These are phyloP conservation scores for Eugnorisma glareosa DNA, from an alignment of 2,888 invertebrate species.

Conservation along the genomic window DNA sequence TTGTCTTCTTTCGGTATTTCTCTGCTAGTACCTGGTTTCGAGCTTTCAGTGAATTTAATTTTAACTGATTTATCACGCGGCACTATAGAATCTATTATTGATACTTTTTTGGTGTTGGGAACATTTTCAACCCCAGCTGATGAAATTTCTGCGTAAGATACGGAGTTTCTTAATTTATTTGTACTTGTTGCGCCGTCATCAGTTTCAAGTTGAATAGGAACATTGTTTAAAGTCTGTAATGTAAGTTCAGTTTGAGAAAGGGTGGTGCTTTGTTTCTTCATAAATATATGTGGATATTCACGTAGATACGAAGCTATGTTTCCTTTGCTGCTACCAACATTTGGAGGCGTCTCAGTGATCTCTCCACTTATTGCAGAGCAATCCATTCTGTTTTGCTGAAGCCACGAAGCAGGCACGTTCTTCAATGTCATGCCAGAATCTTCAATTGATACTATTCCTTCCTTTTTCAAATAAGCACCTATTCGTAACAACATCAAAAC, in stretches of 20 bases:
- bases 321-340: constrained; percentile 77
- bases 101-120: constrained; percentile 37
- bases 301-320: constrained; percentile 81
- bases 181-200: constrained; percentile 35
- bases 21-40: constrained; percentile 18
- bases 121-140: constrained; percentile 28
- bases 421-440: constrained; percentile 66
- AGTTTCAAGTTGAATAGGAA: constrained; percentile 34
- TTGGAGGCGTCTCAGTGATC: constrained; percentile 78
- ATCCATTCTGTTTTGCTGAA: constrained; percentile 62
- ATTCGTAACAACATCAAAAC: constrained; percentile 84
- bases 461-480: constrained; percentile 76
- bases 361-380: constrained; percentile 71
- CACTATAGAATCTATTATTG: constrained; percentile 4
- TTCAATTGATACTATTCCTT: constrained; percentile 66
- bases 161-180: constrained; percentile 5
- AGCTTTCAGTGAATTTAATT: neutral
- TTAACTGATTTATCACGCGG: constrained; percentile 21
- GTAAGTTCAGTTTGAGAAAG: constrained; percentile 60
- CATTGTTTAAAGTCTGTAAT: constrained; percentile 38
- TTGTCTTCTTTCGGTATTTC: constrained; percentile 6
- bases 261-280: constrained; percentile 77
- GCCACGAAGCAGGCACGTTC: constrained; percentile 52
- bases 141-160: constrained; percentile 38
- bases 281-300: constrained; percentile 86